phyloP scores from a whole-genome alignment of 2,888 invertebrate genomes.

The Thymelicus sylvestris region DNA sequence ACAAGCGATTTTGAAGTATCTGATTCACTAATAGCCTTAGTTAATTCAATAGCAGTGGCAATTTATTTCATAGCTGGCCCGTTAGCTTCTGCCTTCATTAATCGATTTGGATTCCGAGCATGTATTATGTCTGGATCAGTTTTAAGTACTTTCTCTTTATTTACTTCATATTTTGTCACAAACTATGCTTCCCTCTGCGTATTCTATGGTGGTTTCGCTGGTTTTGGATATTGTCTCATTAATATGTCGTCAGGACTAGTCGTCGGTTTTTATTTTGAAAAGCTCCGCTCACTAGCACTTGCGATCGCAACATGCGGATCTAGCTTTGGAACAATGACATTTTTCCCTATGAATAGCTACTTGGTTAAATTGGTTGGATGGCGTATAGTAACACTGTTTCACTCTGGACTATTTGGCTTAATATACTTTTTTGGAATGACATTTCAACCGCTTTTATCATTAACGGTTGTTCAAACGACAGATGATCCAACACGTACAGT shows the following conservation, averaged over 20 bases:
- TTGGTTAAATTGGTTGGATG: constrained; percentile 66
- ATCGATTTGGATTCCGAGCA: constrained; percentile 74
- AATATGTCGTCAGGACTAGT: constrained; percentile 66
- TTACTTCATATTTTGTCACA: constrained; percentile 64
- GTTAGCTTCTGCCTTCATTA: constrained; percentile 71
- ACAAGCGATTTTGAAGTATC: constrained; percentile 57
- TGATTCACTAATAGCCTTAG: constrained; percentile 61
- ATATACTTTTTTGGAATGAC: constrained; percentile 70
- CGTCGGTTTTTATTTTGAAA: constrained; percentile 79
- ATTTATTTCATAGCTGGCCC: constrained; percentile 69
- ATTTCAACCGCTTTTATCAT: constrained; percentile 66
- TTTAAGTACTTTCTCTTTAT: constrained; percentile 59
- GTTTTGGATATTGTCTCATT: constrained; percentile 68
- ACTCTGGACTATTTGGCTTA: constrained; percentile 66
- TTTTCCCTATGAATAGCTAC: constrained; percentile 65
- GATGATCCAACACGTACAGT: constrained; percentile 70
- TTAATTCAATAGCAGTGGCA: constrained; percentile 70
- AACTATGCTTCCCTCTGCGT: constrained; percentile 57
- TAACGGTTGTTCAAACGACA: constrained; percentile 63
- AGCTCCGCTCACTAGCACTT: constrained; percentile 65
- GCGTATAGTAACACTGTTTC: constrained; percentile 66
- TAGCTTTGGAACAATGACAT: constrained; percentile 67
- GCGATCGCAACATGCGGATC: constrained; percentile 67
- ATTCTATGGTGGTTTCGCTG: constrained; percentile 67
- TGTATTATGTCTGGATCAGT: constrained; percentile 71